Base-by-base conservation (phyloP, 2,113 vertebrate genomes). In the Apus apus region DNA sequence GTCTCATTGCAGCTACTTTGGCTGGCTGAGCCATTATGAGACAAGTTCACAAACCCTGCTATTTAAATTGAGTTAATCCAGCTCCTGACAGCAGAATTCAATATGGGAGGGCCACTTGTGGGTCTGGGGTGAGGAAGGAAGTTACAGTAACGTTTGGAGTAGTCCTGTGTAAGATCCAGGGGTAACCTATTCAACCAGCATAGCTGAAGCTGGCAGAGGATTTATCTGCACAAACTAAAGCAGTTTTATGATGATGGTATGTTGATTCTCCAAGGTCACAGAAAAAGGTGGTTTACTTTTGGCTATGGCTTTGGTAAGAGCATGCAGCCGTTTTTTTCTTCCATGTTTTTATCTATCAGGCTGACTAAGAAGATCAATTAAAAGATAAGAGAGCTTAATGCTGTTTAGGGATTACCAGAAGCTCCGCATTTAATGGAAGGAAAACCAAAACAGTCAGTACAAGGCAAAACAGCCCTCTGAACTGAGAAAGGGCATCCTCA, bases 111-210 rank as follows among this genome's bases (percentile, higher is more conserved):
- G 81, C 70, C 9, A 5, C 26, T 8, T 81, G 80, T 62, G 53
- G n/a, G 34, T 67, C 92, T 89, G 92, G 93, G 65, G 65, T 71
- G 61, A 87, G 89, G 85, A 91, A 91, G 91, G 80, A 93, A 91
- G 77, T 94, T 91, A 9, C 1, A 82, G 43, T 60, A 67, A 71
- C 0, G 0, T 78, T 94, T 62, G 26, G 57, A 91, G 65, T 43
- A 87, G 73, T 34, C n/a, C n/a, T 32, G 3, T 77, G n/a, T 57
- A 23, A 45, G 20, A 87, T 96, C 77, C 38, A 73, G 25, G 72
- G 79, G 79, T 68, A 21, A 43, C 76, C 53, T 88, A 12, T 74
- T 88, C 96, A 92, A 45, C 34, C 34, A 2, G 79, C 21, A 1
- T 60, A 19, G 83, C 91, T 90, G 75, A 92, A 94, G 62, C 91